phyloP scores from a whole-genome alignment of 2,113 vertebrate genomes.

The Hemibates koningsi region DNA sequence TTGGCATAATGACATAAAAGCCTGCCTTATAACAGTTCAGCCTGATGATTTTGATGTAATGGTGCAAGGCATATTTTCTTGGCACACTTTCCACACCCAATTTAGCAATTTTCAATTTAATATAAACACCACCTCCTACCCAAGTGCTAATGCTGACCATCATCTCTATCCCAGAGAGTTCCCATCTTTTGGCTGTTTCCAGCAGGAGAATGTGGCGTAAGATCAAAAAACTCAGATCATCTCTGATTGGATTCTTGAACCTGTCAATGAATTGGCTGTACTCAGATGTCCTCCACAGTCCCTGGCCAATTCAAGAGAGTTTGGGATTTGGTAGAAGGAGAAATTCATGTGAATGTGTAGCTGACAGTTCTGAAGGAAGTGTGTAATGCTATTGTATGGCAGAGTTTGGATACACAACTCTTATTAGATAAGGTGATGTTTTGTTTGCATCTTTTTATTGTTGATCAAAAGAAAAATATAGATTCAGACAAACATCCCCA shows the following conservation, averaged over 20 bases:
- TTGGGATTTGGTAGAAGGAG: not conserved
- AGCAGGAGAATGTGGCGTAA: not conserved
- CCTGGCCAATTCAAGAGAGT: not conserved
- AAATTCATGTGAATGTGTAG: not conserved
- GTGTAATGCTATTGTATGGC: not conserved
- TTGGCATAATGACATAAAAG: not conserved
- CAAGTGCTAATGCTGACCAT: not conserved
- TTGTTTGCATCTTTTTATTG: not conserved
- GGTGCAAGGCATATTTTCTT: not conserved
- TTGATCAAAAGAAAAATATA: not conserved
- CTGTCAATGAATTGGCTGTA: not conserved
- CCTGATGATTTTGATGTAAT: not conserved
- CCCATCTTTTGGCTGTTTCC: not conserved
- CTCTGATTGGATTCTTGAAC: not conserved
- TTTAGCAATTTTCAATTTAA: not conserved
- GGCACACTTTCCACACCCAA: not conserved
- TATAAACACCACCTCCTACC: not conserved
- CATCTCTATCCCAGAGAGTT: not conserved
- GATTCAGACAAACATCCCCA: not conserved
- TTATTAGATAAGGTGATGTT: not conserved
- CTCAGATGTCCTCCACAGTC: not conserved
- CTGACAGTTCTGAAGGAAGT: not conserved
- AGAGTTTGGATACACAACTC: not conserved
- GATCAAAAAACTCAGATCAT: accelerated
- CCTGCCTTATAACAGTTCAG: not conserved